These are phyloP conservation scores for Puma concolor DNA, from an alignment of 2,113 vertebrate genomes.

Conservation along the genomic window DNA sequence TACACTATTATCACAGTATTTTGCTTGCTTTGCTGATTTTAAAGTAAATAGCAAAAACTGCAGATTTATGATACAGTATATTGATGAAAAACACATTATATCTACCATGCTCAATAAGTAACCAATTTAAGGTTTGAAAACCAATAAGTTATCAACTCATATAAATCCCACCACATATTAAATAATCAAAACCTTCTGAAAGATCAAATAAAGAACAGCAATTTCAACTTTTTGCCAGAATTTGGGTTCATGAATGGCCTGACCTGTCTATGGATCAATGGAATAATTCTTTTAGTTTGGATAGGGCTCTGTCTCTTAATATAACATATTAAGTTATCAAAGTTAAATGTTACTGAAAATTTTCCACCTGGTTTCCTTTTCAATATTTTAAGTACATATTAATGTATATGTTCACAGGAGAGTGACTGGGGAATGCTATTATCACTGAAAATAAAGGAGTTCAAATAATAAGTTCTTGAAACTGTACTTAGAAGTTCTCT, in stretches of 20 bases:
- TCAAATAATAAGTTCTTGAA: slow-evolving; percentile 33
- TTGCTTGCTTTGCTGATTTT: slow-evolving; percentile 68
- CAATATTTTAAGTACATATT: slow-evolving; percentile 33
- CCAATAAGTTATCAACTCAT: slow-evolving; percentile 42
- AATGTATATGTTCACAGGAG: slow-evolving; percentile 35
- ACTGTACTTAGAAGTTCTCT: background rate
- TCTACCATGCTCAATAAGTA: slow-evolving; percentile 65
- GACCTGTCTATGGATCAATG: slow-evolving; percentile 59
- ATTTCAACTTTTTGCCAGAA: slow-evolving; percentile 66
- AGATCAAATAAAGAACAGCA: slow-evolving; percentile 64
- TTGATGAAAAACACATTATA: slow-evolving; percentile 60
- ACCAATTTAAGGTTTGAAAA: slow-evolving; percentile 69
- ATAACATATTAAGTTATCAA: slow-evolving; percentile 65
- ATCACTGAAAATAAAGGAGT: background rate
- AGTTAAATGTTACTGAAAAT: slow-evolving; percentile 60
- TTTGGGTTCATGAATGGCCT: slow-evolving; percentile 60
- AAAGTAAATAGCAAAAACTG: slow-evolving; percentile 65
- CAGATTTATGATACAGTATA: slow-evolving; percentile 43
- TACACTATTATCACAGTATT: slow-evolving; percentile 41
- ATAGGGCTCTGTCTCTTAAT: slow-evolving; percentile 42
- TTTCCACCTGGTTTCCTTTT: slow-evolving; percentile 2
- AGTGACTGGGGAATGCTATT: background rate
- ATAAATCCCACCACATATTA: slow-evolving; percentile 60
- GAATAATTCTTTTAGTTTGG: slow-evolving; percentile 68
- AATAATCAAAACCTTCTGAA: slow-evolving; percentile 54